Evolutionary conservation across 2,797 vertebrate species (phyloP), one percentile per base, ranked within the genome.

Genomic region (Siniperca undulata): DNA sequence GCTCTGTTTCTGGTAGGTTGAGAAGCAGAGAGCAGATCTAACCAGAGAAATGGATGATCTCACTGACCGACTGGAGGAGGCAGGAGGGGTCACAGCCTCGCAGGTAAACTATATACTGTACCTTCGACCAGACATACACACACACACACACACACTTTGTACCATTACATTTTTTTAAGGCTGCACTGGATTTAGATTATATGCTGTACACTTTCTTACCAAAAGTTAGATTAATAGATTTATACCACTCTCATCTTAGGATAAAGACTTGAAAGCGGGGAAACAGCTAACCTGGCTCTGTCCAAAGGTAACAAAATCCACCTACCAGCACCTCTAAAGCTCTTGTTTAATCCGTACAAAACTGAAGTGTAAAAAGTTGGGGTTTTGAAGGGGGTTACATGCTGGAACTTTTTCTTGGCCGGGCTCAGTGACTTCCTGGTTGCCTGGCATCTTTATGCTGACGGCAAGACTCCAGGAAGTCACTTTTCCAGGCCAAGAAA

Each of bases 11-110:
- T 56, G 19, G 16, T 87, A 97, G 96, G 96, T 96, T 77, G 96
- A 97, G 90, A 97, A 96, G 89, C 96, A 97, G 83, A 91, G 96
- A 24, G 87, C 94, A 58, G 96, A 97, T 75, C 91, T 97, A 3
- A 94, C 90, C 80, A 94, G 95, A 78, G 96, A 97, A 48, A 92
- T 97, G 42, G 96, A 97, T 14, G 96, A 97, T 50, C 93, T 97
- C 71, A 96, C 96, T 3, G 96, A 97, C 83, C 90, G 95, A 13
- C 92, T 97, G 65, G 96, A 97, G 88, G 96, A 97, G 84, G 95
- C 94, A n/a, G 96, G 96, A 24, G 96, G 96, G 8, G 89, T 94
- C 80, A 95, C 95, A 0, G 93, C 95, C 74, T 95, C 96, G 20
- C 96, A 97, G 95, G 96, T 97, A 70, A 82, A 72, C 19, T 19